Evolutionary conservation across 2,797 vertebrate genomes (phyloP).

Genomic region (Micrastur ruficollis): DNA sequence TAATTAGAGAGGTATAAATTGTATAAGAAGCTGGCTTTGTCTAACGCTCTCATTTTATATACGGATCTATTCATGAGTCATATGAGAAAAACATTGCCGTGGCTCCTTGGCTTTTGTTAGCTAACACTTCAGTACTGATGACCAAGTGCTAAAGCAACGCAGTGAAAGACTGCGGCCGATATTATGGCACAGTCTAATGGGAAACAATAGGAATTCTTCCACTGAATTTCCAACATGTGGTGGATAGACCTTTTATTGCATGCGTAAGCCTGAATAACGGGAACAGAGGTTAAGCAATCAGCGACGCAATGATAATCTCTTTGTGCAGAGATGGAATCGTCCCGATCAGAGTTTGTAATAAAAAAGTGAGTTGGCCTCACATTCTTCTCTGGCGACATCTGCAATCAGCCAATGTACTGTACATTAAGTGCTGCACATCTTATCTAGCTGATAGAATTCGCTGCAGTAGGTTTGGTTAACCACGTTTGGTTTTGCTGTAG

Average conservation of each 20-base stretch:
- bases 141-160: background rate
- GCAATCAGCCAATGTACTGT: constrained; percentile 1
- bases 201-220: background rate
- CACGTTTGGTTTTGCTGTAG: background rate
- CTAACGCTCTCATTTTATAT: background rate
- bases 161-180: background rate
- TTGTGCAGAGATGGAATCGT: background rate
- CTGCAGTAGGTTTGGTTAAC: background rate
- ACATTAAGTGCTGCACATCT: constrained; percentile 19
- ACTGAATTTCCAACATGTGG: background rate
- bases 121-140: background rate
- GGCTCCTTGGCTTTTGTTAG: background rate
- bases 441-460: constrained; percentile 43
- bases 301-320: background rate
- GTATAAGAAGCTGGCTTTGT: background rate
- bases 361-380: constrained; percentile 6
- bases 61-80: background rate
- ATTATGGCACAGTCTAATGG: background rate
- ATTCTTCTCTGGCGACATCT: background rate
- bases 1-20: background rate
- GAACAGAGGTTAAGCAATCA: constrained; percentile 10
- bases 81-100: background rate
- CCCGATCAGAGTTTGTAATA: background rate
- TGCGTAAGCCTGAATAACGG: background rate
- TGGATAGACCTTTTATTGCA: background rate